Conservation (phyloP, 2,113 vertebrate genomes). For the Crotalus horridus region DNA sequence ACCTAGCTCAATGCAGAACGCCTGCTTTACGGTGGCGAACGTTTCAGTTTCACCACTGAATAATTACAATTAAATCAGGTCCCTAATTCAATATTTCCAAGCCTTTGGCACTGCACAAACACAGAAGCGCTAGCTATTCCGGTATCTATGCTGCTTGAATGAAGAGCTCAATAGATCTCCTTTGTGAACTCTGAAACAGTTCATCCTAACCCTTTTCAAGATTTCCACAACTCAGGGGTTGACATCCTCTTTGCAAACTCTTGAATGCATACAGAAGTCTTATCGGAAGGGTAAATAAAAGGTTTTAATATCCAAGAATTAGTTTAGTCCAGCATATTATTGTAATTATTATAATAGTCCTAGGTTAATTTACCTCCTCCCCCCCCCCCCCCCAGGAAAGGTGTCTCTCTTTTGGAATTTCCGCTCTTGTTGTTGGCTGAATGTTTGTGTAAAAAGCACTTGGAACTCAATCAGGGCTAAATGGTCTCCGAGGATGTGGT, state of each 20-base stretch:
- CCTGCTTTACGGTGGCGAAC: background rate
- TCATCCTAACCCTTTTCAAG: background rate
- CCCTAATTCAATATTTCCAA: background rate
- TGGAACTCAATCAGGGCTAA: slow-evolving; percentile 66
- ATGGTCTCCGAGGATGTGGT: slow-evolving; percentile 64
- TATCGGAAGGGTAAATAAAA: background rate
- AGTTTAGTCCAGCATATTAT: background rate
- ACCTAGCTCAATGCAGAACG: background rate
- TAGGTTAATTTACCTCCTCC: slow-evolving; percentile 61
- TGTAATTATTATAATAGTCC: background rate
- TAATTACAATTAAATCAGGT: background rate
- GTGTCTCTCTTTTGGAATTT: slow-evolving; percentile 65
- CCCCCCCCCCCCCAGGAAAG: slow-evolving; percentile 44
- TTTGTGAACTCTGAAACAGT: background rate
- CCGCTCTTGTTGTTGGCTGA: slow-evolving; percentile 67
- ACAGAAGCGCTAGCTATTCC: background rate
- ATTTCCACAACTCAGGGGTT: background rate
- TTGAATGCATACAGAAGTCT: background rate
- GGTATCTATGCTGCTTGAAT: background rate
- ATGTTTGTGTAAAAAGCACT: slow-evolving; percentile 72
- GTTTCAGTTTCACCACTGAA: background rate
- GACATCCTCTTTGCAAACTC: background rate
- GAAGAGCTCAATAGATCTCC: background rate
- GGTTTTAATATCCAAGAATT: background rate
- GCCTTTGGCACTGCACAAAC: background rate